A percentile compares a stretch with the other conserved stretches of the same genome.
Conservation (phyloP, 2,888 invertebrate genomes). For the Drosophila pegasa region DNA sequence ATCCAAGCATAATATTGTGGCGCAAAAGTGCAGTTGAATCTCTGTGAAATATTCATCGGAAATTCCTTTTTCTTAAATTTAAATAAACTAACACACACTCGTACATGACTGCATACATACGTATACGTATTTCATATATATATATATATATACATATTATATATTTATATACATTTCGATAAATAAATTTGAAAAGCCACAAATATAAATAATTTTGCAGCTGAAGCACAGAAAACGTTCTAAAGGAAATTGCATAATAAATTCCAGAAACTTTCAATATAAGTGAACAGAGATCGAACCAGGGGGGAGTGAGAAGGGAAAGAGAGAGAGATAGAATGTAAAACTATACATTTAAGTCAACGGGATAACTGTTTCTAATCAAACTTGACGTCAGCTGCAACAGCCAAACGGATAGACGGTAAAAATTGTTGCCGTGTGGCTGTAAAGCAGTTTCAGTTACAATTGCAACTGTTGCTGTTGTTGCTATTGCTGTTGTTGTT, state of each 20-base stretch:
- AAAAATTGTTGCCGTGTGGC: conserved; percentile 24
- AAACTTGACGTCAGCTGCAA: conserved; percentile 32
- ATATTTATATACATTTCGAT: not conserved
- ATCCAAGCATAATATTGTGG: not conserved
- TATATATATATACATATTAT: not conserved
- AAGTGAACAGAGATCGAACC: not conserved
- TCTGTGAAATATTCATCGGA: not conserved
- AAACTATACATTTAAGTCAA: conserved; percentile 1
- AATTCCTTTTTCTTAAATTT: not conserved
- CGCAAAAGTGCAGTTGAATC: not conserved
- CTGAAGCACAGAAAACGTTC: not conserved
- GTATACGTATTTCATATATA: not conserved
- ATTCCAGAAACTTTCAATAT: conserved; percentile 12
- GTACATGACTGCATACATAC: not conserved
- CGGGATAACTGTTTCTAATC: conserved; percentile 33
- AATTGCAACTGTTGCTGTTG: conserved; percentile 34
- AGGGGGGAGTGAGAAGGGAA: too few species aligned
- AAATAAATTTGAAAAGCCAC: not conserved
- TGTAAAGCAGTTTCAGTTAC: conserved; percentile 32
- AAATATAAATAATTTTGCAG: conserved; percentile 8
- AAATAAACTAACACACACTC: not conserved
- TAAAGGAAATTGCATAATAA: conserved; percentile 17
- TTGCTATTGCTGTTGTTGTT: conserved; percentile 10
- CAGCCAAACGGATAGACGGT: conserved; percentile 14
- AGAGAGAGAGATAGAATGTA: not conserved